Conservation (phyloP, 2,888 invertebrate genomes). For the Pseudococcus jackbeardsleyi region DNA sequence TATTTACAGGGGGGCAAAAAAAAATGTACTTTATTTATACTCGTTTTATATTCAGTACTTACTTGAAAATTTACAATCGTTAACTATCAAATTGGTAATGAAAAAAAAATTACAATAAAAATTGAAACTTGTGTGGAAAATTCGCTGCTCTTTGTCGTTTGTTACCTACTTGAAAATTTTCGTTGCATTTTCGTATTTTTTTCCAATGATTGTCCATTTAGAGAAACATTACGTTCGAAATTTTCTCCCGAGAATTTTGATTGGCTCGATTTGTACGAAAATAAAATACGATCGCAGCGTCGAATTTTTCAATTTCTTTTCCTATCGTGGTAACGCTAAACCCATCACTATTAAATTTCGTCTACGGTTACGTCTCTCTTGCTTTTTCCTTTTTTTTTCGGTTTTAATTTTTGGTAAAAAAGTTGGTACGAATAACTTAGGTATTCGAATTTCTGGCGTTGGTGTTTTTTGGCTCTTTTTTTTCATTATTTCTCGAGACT, state of each 20-base stretch:
- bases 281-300: not conserved
- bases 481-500: not conserved
- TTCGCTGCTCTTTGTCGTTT: not conserved
- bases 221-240: not conserved
- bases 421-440: not conserved
- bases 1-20: conserved; percentile 37
- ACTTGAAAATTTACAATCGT: conserved; percentile 22
- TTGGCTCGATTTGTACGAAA: not conserved
- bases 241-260: not conserved
- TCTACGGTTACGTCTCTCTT: not conserved
- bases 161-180: not conserved
- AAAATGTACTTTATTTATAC: not conserved
- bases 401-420: not conserved
- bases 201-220: not conserved
- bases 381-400: not conserved
- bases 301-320: not conserved
- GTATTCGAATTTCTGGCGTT: not conserved
- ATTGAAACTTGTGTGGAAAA: not conserved
- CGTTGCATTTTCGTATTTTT: not conserved
- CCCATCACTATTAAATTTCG: not conserved
- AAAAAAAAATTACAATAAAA: conserved; percentile 9
- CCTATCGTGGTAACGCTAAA: conserved; percentile 19
- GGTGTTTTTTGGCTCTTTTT: not conserved
- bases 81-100: conserved; percentile 31
- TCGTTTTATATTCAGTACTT: not conserved